Evolutionary conservation across 2,113 vertebrate species (phyloP), one percentile per base, ranked within the genome.

Genomic region (Mesoclemmys tuberculata): DNA sequence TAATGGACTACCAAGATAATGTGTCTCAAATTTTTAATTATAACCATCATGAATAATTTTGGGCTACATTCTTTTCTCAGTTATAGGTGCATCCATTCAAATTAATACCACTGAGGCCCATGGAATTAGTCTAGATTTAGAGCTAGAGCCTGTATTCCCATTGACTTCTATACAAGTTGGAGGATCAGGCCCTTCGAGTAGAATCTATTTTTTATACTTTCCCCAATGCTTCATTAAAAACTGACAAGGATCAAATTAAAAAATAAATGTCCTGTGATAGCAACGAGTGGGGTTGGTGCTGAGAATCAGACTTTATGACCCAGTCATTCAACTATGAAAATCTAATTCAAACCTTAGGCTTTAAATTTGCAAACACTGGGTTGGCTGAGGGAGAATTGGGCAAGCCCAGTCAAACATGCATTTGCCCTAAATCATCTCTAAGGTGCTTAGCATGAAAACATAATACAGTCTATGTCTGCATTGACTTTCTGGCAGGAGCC

Each of bases 151-250:
- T 68, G n/a, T 2, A 0, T 24, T 6, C 4, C 29, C 5, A 19
- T 26, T 44, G 54, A 64, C 7, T 78, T 85, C 0, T 0, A 78
- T 58, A 84, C 84, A 68, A 80, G 44, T 9, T 83, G 64, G 61
- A 93, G 48, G 74, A 77, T 77, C 74, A 44, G 38, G 75, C 86
- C 81, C 44, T 13, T 41, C n/a, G 58, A 44, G 80, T 52, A 88
- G 89, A 92, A 90, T 46, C 55, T 54, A 19, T 74, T 75, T 94
- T 93, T 38, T 71, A 5, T 71, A 21, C 6, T 38, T 71, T 68
- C 2, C n/a, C 64, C 64, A 68, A 89, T 56, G 12, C 31, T 52
- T 61, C 19, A 91, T 88, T 88, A 92, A 95, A 94, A 93, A 91
- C 90, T 41, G 11, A 54, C 88, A 46, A 80, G 61, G 90, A 61